Conservation (phyloP, 2,888 invertebrate species). For the Acanthosepion esculentum region DNA sequence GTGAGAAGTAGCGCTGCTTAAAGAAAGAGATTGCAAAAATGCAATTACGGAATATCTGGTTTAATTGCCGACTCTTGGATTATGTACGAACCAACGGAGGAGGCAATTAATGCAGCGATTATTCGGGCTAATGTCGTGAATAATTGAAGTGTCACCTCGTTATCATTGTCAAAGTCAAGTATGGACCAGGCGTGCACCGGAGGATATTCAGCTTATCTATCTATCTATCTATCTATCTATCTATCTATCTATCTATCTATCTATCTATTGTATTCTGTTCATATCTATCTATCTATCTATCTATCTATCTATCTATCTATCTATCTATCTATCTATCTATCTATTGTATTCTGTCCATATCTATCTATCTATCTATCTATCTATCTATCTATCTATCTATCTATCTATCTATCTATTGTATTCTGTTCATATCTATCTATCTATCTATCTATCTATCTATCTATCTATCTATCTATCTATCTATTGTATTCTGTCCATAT, state of each 20-base stretch:
- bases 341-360: background rate
- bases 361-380: background rate
- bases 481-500: background rate
- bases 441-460: background rate
- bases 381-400: too few species aligned
- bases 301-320: background rate
- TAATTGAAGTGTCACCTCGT: background rate
- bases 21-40: background rate
- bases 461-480: background rate
- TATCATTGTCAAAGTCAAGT: background rate
- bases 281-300: constrained; percentile 4
- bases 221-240: background rate
- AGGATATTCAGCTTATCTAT: background rate
- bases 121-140: background rate
- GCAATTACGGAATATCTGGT: background rate
- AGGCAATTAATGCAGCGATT: background rate
- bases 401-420: too few species aligned
- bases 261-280: too few species aligned
- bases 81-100: background rate
- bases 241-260: too few species aligned
- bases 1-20: background rate
- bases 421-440: background rate
- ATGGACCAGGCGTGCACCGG: background rate
- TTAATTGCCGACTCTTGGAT: background rate
- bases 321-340: background rate